These are phyloP conservation scores for Trichosurus vulpecula DNA, from an alignment of 2,797 vertebrate genomes.

Conservation along the genomic window DNA sequence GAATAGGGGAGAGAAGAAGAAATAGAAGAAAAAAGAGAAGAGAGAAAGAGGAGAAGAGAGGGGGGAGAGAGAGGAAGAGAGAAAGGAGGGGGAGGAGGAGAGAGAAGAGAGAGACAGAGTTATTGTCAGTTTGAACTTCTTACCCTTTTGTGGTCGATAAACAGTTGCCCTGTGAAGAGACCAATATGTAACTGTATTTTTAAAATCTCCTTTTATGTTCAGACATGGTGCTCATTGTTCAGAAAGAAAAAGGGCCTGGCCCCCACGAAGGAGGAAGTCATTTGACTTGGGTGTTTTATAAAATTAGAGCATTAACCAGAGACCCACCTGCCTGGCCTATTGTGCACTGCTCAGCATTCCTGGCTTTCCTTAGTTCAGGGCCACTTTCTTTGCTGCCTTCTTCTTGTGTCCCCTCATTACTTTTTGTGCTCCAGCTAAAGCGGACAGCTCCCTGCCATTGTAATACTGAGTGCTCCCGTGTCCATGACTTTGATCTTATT, in stretches of 20 bases:
- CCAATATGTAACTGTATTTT: background rate
- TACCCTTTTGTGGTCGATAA: background rate
- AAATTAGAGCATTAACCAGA: constrained; percentile 11
- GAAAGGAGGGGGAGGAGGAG: no score
- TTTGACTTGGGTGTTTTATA: background rate
- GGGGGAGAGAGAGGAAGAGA: no score
- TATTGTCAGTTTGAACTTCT: constrained; percentile 26
- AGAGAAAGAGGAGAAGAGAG: no score
- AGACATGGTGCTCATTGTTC: constrained; percentile 30
- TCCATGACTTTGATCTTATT: background rate
- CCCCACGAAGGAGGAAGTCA: background rate
- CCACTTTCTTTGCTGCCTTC: background rate
- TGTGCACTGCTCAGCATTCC: background rate
- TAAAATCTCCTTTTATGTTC: background rate
- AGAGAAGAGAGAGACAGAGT: background rate
- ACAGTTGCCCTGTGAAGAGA: constrained; percentile 17
- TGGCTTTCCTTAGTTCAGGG: background rate
- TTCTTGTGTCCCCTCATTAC: background rate
- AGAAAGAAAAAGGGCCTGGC: background rate
- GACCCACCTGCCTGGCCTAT: background rate
- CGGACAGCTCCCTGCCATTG: background rate
- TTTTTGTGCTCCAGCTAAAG: background rate
- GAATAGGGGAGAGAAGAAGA: no score
- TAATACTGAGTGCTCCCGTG: fast-evolving
- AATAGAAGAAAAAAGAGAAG: no score